Percentiles rank a stretch among this genome's conserved stretches.
phyloP scores from a whole-genome alignment of 2,113 vertebrate genomes.

The Cygnus atratus region DNA sequence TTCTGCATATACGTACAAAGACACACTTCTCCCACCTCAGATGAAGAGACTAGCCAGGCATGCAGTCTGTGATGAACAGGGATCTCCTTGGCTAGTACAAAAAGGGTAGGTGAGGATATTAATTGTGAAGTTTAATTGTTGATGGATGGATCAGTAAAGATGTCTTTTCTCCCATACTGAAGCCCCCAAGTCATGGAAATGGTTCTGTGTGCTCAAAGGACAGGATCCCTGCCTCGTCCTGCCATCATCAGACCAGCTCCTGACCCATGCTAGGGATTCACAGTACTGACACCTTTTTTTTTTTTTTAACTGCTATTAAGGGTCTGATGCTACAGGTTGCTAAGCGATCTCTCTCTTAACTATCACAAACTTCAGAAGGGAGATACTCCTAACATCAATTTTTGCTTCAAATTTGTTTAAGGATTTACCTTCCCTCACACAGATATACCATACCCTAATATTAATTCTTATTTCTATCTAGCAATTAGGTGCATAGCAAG shows the following conservation, averaged over 20 bases:
- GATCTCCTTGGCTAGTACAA: background rate
- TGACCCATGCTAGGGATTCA: background rate
- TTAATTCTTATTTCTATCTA: background rate
- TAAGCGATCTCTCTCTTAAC: background rate
- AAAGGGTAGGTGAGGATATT: background rate
- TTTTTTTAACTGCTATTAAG: background rate
- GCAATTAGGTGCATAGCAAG: background rate
- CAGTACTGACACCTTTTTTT: background rate
- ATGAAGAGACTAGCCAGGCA: background rate
- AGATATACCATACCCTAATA: background rate
- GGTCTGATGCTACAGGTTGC: background rate
- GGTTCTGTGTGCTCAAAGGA: background rate
- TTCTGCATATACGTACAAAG: background rate
- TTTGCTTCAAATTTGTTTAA: background rate
- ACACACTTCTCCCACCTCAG: background rate
- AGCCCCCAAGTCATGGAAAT: background rate
- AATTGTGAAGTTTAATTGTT: background rate
- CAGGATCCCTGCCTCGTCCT: background rate
- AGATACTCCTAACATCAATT: background rate
- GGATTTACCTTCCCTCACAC: background rate
- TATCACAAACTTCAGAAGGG: background rate
- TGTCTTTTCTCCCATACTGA: background rate
- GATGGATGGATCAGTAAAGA: background rate
- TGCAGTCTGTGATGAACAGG: background rate
- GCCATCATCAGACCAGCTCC: background rate